Evolutionary conservation across 2,113 vertebrate species (phyloP).

Genomic region (Saimiri boliviensis): DNA sequence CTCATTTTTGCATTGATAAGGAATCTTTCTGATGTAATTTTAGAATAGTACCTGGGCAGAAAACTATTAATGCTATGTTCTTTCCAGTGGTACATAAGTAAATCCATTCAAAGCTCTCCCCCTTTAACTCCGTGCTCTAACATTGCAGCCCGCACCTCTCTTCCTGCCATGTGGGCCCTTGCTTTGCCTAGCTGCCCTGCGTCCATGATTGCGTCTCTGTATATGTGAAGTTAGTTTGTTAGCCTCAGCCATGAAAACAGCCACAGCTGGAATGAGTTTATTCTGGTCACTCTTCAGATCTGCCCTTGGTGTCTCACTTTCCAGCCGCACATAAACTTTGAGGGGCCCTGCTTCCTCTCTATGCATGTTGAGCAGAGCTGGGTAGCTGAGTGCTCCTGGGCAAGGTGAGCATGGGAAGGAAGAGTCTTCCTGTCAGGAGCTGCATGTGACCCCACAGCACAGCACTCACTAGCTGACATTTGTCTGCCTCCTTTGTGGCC

Average conservation of each 20-base stretch:
- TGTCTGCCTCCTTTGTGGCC: background rate
- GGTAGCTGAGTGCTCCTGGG: background rate
- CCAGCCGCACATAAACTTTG: background rate
- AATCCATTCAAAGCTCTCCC: slow-evolving; percentile 18
- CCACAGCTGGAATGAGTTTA: background rate
- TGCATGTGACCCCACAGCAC: accelerated
- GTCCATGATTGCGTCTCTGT: slow-evolving; percentile 71
- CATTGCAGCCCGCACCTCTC: slow-evolving; percentile 51
- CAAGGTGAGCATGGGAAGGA: accelerated
- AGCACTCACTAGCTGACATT: background rate
- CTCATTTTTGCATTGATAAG: background rate
- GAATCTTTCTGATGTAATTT: background rate
- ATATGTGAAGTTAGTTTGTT: slow-evolving; percentile 40
- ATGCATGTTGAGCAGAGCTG: background rate
- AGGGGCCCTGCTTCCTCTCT: background rate
- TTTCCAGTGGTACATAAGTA: background rate
- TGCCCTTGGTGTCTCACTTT: background rate
- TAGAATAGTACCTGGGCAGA: background rate
- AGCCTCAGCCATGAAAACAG: background rate
- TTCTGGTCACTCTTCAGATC: background rate
- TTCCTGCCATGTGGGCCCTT: slow-evolving; percentile 49
- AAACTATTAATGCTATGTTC: background rate
- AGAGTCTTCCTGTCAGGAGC: background rate
- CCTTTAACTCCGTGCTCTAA: slow-evolving; percentile 37
- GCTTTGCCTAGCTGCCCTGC: slow-evolving; percentile 64